These are phyloP conservation scores for Lutjanus argentimaculatus DNA, from an alignment of 2,797 vertebrate species.

Conservation along the genomic window DNA sequence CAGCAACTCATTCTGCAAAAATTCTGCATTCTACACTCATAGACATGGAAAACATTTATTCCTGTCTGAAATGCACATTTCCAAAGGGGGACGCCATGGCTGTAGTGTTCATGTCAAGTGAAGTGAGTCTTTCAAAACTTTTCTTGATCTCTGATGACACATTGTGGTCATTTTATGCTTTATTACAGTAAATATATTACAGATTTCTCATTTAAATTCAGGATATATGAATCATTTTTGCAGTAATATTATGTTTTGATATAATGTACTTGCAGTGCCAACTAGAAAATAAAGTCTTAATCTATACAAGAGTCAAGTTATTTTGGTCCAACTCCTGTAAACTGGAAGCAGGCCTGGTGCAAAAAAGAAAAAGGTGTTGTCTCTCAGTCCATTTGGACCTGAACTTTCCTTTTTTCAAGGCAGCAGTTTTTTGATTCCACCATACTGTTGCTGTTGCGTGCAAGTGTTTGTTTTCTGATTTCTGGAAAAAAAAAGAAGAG, in stretches of 20 bases:
- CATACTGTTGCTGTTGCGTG: background rate
- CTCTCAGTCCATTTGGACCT: background rate
- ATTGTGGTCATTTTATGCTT: too few species aligned
- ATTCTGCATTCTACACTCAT: too few species aligned
- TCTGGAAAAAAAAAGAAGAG: background rate
- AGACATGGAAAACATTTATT: too few species aligned
- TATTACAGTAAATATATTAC: too few species aligned
- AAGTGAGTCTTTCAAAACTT: too few species aligned
- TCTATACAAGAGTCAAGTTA: background rate
- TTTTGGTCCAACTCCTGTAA: background rate
- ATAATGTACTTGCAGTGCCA: too few species aligned
- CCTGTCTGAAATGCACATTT: too few species aligned
- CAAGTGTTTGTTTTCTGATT: slow-evolving; percentile 2
- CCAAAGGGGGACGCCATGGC: too few species aligned
- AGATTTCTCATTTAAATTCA: too few species aligned
- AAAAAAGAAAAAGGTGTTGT: background rate
- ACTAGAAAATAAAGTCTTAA: background rate
- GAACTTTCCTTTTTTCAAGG: background rate
- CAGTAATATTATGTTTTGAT: background rate
- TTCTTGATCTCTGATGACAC: too few species aligned
- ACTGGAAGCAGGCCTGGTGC: background rate
- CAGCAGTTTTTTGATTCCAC: background rate
- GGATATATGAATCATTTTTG: background rate
- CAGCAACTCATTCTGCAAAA: too few species aligned
- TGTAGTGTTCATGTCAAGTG: too few species aligned